Evolutionary conservation across 1,140 invertebrate genomes (phyloP), one percentile per base, ranked within the genome.

Genomic region (Lithobius niger): DNA sequence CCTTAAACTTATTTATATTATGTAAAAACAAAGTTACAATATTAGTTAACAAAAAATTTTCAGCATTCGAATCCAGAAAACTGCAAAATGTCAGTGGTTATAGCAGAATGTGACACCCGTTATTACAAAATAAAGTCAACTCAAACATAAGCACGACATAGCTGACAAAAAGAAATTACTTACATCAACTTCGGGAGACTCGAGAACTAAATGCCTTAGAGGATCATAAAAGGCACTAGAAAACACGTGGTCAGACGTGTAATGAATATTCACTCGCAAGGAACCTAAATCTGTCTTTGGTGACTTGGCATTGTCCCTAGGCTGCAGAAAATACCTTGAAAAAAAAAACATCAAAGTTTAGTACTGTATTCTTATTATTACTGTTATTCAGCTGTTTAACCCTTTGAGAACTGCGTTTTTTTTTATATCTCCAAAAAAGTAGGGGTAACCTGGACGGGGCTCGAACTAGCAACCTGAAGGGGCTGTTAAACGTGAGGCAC

Each of bases 241-340:
- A 69, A 94, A 88, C 27, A 93, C 87, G 71, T 88, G 81, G 74
- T 92, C 88, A 18, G 86, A 82, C 3, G 83, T 88, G 69, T 92
- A 92, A 65, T 88, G 82, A 58, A 93, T 79, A 64, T 86, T 83
- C 27, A 94, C 75, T 43, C 89, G 77, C 54, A 94, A 69, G 3
- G 87, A 86, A 55, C 88, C 88, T 48, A 90, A 76, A 44, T 73
- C 75, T 40, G 79, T 77, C 47, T 83, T 56, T n/a, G 53, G 36
- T 24, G 60, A 58, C 56, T 62, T 61, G 27, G 59, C 28, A 47
- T 60, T 62, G 42, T 70, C 65, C 53, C 68, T 62, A 1, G 87
- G 87, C 65, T 86, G 82, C 10, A 92, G 71, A 67, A 88, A 89
- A 69, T 90, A 93, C 84, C 84, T 86, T 60, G 18, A 47, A 59